These are phyloP conservation scores for Amblyjoppa proteus DNA, from an alignment of 2,888 invertebrate genomes.

Conservation along the genomic window DNA sequence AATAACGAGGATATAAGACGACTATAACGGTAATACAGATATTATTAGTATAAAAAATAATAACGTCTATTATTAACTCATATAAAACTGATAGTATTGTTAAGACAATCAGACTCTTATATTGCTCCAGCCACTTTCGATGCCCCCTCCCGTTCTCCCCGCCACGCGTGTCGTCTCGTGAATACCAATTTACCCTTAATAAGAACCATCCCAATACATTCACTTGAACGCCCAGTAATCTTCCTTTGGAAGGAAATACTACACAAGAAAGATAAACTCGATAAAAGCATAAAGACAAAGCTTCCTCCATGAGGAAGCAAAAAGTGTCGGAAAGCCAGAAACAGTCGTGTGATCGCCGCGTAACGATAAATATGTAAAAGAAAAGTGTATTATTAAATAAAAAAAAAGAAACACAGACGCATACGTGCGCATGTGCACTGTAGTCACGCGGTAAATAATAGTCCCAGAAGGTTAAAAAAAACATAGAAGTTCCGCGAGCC, in stretches of 20 bases:
- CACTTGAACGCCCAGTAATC: constrained; percentile 20
- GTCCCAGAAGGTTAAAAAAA: constrained; percentile 38
- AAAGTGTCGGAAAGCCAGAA: constrained; percentile 19
- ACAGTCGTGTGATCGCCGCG: constrained; percentile 41
- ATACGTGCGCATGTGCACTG: constrained; percentile 17
- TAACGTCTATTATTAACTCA: constrained; percentile 67
- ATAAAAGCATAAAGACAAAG: constrained; percentile 22
- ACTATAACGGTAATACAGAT: constrained; percentile 61
- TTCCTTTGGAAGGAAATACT: constrained; percentile 5
- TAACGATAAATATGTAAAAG: constrained; percentile 32
- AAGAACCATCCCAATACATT: constrained; percentile 9
- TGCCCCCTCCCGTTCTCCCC: constrained; percentile 61
- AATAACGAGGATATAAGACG: constrained; percentile 60
- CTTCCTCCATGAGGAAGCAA: constrained; percentile 12
- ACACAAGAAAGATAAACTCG: constrained; percentile 1
- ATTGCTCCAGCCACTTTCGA: constrained; percentile 80
- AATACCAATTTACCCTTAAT: constrained; percentile 15
- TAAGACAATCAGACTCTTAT: constrained; percentile 84
- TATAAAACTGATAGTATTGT: constrained; percentile 82
- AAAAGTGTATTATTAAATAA: constrained; percentile 41
- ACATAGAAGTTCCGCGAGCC: constrained; percentile 62
- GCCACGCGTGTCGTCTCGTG: constrained; percentile 53
- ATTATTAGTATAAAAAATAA: constrained; percentile 67
- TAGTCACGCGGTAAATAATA: constrained; percentile 38
- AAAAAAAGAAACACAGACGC: constrained; percentile 26